Evolutionary conservation across 2,888 invertebrate species (phyloP).

Genomic region (Caradrina clavipalpis): DNA sequence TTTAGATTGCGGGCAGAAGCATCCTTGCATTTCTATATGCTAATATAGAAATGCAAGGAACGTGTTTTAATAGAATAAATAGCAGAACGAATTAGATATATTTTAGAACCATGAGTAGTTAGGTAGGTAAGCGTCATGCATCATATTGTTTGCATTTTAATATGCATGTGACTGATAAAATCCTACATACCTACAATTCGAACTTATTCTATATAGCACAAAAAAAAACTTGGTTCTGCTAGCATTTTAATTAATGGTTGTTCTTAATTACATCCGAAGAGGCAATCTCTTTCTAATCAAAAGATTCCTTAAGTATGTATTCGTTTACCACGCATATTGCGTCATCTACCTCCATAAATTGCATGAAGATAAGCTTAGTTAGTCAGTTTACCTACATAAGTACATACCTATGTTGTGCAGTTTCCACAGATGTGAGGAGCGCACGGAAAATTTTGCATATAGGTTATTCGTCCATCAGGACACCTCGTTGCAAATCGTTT

Average conservation of each 20-base stretch:
- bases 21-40: no score
- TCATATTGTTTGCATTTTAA: constrained; percentile 5
- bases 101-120: background rate
- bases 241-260: no score
- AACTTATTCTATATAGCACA: no score
- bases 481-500: no score
- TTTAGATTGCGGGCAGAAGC: no score
- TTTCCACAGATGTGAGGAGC: no score
- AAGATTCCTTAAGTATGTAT: background rate
- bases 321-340: background rate
- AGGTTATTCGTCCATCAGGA: no score
- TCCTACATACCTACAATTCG: background rate
- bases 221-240: no score
- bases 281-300: no score
- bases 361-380: background rate
- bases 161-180: constrained; percentile 25
- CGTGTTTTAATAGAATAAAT: constrained; percentile 20
- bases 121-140: background rate
- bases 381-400: background rate
- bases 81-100: constrained; percentile 16
- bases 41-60: background rate
- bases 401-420: background rate
- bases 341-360: background rate
- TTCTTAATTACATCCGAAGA: no score
- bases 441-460: no score